Base-by-base conservation (phyloP, 1,140 invertebrate species). In the Drosophila serrata region DNA sequence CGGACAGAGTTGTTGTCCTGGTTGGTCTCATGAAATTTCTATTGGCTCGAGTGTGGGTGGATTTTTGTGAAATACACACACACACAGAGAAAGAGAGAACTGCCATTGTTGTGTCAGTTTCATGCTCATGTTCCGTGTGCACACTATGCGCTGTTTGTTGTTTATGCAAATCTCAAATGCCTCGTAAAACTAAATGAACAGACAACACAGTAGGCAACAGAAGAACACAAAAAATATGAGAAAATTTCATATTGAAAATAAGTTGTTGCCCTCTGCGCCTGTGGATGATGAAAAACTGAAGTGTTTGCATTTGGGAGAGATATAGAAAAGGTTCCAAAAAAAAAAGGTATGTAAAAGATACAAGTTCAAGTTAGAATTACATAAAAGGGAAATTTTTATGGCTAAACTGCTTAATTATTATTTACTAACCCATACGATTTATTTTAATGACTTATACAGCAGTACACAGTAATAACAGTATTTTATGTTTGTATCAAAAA, bases 131-230 rank as follows among this genome's bases (percentile, higher is more conserved):
- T 72, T 40, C 29, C 17, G 31, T 69, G 42, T 62, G 42, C 31
- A 39, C 33, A 39, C 49, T 31, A 27, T 13, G 35, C 62, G 53
- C 40, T 19, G 67, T 40, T 67, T 56, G 51, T 75, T 77, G 62
- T 77, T 60, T 77, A 77, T 76, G 73, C 72, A 77, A 77, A 77
- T 77, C 75, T 77, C 75, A 75, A 77, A 77, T 75, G 75, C 42
- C 75, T 77, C 75, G 73, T 77, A 77, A 75, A 77, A 75, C 55
- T 75, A 73, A 73, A 73, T 73, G 69, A 73, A 73, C 69, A 59
- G 51, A 59, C 29, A 72, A 57, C 61, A 42, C 24, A 40, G 63
- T 22, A 45, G 46, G 62, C 46, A 45, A 48, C 22, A 31, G 6
- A 63, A n/a, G n/a, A 40, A 17, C 17, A 33, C 8, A n/a, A 12